phyloP scores from a whole-genome alignment of 1,140 invertebrate genomes.

The Tetraneura akinire region DNA sequence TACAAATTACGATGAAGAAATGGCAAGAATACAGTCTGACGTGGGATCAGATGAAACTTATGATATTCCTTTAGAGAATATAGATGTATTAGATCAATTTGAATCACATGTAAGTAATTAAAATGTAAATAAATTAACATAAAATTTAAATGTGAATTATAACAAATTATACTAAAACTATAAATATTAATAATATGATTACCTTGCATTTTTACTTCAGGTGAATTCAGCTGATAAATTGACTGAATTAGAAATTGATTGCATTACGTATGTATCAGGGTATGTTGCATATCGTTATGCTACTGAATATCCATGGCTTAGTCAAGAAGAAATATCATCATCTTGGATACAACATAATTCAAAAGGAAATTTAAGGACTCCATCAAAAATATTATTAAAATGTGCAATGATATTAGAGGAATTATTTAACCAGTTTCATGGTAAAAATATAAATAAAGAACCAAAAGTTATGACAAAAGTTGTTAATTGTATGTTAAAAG shows the following conservation, averaged over 20 bases:
- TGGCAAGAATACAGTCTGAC: not conserved
- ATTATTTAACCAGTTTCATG: not conserved
- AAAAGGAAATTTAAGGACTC: not conserved
- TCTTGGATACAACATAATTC: not conserved
- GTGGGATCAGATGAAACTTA: not conserved
- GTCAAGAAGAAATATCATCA: not conserved
- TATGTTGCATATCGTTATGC: constrained; percentile 4
- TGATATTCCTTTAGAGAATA: not conserved
- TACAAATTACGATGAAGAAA: not conserved
- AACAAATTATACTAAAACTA: no score
- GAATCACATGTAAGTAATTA: constrained; percentile 1
- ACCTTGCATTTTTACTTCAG: no score
- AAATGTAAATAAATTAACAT: no score
- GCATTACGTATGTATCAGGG: not conserved
- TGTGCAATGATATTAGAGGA: not conserved
- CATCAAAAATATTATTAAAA: not conserved
- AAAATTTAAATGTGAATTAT: no score
- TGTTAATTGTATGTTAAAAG: not conserved
- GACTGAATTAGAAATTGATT: not conserved
- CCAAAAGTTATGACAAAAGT: not conserved
- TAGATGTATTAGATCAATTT: not conserved
- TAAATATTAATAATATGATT: no score
- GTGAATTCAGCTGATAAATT: not conserved
- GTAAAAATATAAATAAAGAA: not conserved
- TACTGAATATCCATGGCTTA: not conserved